Evolutionary conservation across 2,113 vertebrate genomes (phyloP).

Genomic region (Labeo catla): DNA sequence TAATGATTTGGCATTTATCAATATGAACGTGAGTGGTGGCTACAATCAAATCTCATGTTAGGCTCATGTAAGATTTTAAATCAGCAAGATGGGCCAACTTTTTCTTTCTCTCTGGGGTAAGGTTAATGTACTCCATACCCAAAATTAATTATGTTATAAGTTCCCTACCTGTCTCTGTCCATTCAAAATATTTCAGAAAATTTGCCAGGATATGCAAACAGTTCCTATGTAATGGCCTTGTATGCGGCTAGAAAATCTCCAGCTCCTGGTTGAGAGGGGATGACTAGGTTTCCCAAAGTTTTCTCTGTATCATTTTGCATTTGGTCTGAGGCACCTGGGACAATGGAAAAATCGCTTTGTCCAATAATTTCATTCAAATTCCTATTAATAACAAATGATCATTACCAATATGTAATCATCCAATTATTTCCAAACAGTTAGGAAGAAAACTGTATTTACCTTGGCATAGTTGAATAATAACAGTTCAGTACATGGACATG

Average conservation of each 20-base stretch:
- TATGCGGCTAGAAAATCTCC: neutral
- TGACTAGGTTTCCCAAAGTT: neutral
- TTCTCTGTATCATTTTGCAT: neutral
- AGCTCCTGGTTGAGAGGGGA: neutral
- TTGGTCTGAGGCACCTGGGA: neutral
- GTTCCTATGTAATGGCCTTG: neutral
- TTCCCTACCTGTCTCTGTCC: neutral
- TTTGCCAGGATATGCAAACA: neutral
- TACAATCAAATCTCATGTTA: too few species aligned
- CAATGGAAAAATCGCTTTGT: neutral
- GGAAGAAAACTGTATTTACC: too few species aligned
- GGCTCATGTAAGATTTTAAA: too few species aligned
- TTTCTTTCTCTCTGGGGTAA: neutral
- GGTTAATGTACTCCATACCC: neutral
- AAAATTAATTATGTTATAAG: conserved; percentile 15
- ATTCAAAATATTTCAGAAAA: neutral
- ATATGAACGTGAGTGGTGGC: too few species aligned
- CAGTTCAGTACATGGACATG: too few species aligned
- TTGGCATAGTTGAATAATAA: too few species aligned
- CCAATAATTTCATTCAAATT: too few species aligned
- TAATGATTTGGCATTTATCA: too few species aligned
- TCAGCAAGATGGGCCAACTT: neutral
- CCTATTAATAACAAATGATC: too few species aligned
- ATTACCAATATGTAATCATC: too few species aligned
- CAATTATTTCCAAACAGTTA: too few species aligned